Evolutionary conservation across 2,888 invertebrate species (phyloP).

Genomic region (Ennomos erosarius): DNA sequence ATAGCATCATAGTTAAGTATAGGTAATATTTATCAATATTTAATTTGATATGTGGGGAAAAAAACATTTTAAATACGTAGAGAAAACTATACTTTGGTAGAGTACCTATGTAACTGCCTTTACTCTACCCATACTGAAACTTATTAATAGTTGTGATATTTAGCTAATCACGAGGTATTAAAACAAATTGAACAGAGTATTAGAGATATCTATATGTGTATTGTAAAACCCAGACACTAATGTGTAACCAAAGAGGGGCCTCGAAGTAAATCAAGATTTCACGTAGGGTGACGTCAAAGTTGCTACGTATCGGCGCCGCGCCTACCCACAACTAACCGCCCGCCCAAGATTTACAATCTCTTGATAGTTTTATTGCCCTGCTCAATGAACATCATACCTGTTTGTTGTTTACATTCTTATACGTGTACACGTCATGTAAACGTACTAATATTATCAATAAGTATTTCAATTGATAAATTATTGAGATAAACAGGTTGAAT

Average conservation of each 20-base stretch:
- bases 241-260: constrained; percentile 10
- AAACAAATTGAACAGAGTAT: constrained; percentile 3
- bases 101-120: too few relatives aligned
- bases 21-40: too few relatives aligned
- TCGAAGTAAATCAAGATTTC: constrained; percentile 21
- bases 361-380: constrained; percentile 18
- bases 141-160: too few relatives aligned
- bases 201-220: constrained; percentile 1
- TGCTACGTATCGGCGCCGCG: constrained; percentile 16
- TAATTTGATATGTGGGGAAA: too few relatives aligned
- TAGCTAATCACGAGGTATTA: constrained; percentile 6
- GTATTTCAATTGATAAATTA: not conserved
- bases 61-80: too few relatives aligned
- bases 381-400: constrained; percentile 9
- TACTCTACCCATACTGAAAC: too few relatives aligned
- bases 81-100: too few relatives aligned
- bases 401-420: constrained; percentile 12
- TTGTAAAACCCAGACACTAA: constrained; percentile 12
- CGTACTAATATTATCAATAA: not conserved
- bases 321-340: constrained; percentile 9
- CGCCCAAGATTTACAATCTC: constrained; percentile 25
- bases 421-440: constrained; percentile 4
- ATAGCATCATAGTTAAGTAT: too few relatives aligned
- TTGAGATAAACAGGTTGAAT: too few relatives aligned
- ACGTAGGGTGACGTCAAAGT: constrained; percentile 28